Evolutionary conservation across 53 echinoderm and acorn worm genomes (phyloP), one percentile per base, ranked within the genome.

Genomic region (Hippasteria phrygiana): DNA sequence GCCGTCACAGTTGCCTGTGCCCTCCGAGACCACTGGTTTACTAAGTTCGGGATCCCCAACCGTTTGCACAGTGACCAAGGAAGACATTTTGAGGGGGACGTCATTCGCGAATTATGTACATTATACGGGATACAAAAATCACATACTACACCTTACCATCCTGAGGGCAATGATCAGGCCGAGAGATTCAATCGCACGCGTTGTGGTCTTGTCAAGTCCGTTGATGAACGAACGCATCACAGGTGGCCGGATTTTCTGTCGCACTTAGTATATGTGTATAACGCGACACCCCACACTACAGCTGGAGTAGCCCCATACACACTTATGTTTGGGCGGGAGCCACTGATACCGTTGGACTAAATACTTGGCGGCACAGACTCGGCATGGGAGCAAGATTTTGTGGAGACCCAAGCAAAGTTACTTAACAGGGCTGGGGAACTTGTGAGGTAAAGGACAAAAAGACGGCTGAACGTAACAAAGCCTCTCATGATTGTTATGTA

Each of bases 321-420:
- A 9, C 77, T 76, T 50, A 47, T 76, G 47, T 76, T 76, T 26
- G 77, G 77, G 4, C 79, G 37, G 24, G 79, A 78, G 20, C 79
- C 79, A 6, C 35, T 53, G 55, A 53, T 78, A 16, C 79, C 79
- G 5, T 55, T 78, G 0, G 79, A 71, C 28, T 39, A 71, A 28
- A 39, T 71, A 18, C 5, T 71, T 36, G 71, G 71, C 5, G 38
- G 71, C 38, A 38, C 39, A 28, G 66, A 66, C 16, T 32, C 31
- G 7, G 35, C 6, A 32, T 66, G 66, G 66, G 71, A 39, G 5
- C 71, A 71, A 39, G 78, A 78, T 2, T 56, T 78, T 56, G 78
- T 78, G 10, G 24, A 59, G 38, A 10, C 55, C 8, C 78, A 78
- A 40, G 34, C 78, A 1, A 12, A 78, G 59, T 4, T 78, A 37